Evolutionary conservation across 2,797 vertebrate genomes (phyloP), one percentile per base, ranked within the genome.

Genomic region (Gila robusta): DNA sequence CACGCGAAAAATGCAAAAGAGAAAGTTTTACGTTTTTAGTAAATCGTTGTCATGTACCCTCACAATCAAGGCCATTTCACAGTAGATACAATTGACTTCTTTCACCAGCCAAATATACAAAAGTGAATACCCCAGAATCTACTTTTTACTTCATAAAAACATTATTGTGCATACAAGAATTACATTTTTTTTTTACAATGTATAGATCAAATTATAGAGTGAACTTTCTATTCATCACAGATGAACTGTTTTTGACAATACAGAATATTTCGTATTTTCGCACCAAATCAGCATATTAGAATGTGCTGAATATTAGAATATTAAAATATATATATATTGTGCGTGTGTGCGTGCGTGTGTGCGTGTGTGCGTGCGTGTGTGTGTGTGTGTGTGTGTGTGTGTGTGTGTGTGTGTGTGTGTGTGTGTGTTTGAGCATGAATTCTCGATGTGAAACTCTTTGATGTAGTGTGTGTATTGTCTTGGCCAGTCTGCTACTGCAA

Each of bases 401-500:
- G 32, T 32, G 1, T 32, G 32, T 32, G 32, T 32, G 32, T 32
- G 32, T 32, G 32, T 32, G 78, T 62, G 23, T 59, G 52, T 70
- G 69, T 80, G 87, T 85, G 76, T 82, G 32, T 74, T 41, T 37
- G 62, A 70, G 79, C 52, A 35, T 19, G 56, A 74, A 67, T 87
- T 86, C 81, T 79, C 74, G 70, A 69, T 52, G 81, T 79, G 44
- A 78, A 82, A 84, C 80, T 90, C 92, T 93, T 92, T 95, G 93
- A 95, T 94, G 89, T 88, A 73, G 80, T 89, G 88, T 86, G 54
- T 72, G 87, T 91, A 92, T 91, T 93, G 94, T 94, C 91, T 91
- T 90, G 91, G 92, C 92, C 93, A 92, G 92, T 89, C 79, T 84
- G 88, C 91, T 93, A 90, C 88, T 91, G 93, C 91, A 91, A 92